Conservation (phyloP, 2,797 vertebrate species). For the Hafferia zeledoni region DNA sequence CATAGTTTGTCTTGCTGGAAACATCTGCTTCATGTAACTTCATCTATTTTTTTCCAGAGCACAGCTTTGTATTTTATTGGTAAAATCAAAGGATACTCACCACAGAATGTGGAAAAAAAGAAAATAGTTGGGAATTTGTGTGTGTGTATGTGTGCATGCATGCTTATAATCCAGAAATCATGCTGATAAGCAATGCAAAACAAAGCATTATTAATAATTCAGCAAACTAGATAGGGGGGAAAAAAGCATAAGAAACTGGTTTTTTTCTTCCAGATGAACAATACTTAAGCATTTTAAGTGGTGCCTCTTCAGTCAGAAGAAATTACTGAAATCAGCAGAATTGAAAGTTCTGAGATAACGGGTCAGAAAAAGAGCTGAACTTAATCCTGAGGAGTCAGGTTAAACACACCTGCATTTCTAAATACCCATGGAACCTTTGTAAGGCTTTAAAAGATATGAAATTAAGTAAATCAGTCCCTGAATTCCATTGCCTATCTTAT, state of each 20-base stretch:
- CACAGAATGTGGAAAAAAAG: slow-evolving; percentile 20
- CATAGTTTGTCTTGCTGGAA: not conserved
- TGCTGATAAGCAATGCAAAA: slow-evolving; percentile 43
- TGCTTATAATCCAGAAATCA: slow-evolving; percentile 28
- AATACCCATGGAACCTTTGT: not conserved
- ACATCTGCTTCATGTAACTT: not conserved
- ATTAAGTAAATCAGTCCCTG: not conserved
- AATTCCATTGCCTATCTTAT: not conserved
- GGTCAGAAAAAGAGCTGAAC: not conserved
- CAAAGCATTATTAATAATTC: slow-evolving; percentile 57
- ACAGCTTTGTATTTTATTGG: not conserved
- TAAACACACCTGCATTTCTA: slow-evolving; percentile 3
- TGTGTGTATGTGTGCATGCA: not conserved
- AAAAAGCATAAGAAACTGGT: not conserved
- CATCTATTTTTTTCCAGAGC: not conserved
- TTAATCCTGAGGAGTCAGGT: not conserved
- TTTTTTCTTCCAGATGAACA: not conserved
- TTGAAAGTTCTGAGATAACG: not conserved
- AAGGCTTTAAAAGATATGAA: not conserved
- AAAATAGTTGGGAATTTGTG: not conserved
- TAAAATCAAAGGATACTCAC: not conserved
- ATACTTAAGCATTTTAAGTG: slow-evolving; percentile 42
- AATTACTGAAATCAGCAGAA: slow-evolving; percentile 12
- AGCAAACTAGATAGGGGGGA: not conserved
- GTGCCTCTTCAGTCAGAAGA: slow-evolving; percentile 18